phyloP scores from a whole-genome alignment of 2,888 invertebrate genomes.

The Lampropteryx suffumata region DNA sequence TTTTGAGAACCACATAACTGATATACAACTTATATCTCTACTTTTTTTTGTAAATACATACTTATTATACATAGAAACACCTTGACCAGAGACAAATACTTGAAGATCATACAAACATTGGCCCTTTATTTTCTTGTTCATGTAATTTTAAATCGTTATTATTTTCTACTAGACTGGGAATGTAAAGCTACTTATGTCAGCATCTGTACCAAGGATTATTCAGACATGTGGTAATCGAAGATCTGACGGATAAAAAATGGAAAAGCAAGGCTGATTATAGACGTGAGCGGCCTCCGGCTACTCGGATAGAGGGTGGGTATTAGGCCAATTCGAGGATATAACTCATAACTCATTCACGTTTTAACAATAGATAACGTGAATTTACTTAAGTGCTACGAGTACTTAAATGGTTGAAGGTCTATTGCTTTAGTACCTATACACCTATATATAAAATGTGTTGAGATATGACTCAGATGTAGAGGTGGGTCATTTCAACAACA shows the following conservation, averaged over 20 bases:
- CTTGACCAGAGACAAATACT: too few relatives aligned
- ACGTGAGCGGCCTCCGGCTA: constrained; percentile 23
- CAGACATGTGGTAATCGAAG: constrained; percentile 55
- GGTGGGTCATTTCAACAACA: too few relatives aligned
- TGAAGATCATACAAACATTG: too few relatives aligned
- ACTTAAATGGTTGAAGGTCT: constrained; percentile 11
- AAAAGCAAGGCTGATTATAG: constrained; percentile 44
- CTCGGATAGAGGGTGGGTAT: constrained; percentile 20
- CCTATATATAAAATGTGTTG: not conserved
- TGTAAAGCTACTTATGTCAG: constrained; percentile 9
- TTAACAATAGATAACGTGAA: constrained; percentile 23
- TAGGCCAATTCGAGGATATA: constrained; percentile 26
- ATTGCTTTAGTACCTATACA: too few relatives aligned
- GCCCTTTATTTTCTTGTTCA: too few relatives aligned
- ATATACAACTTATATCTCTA: too few relatives aligned
- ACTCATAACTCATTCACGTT: constrained; percentile 23
- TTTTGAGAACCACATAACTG: too few relatives aligned
- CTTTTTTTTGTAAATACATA: too few relatives aligned
- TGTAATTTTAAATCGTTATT: too few relatives aligned
- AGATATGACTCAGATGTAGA: not conserved
- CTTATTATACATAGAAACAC: too few relatives aligned
- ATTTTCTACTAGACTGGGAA: too few relatives aligned
- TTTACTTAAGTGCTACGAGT: constrained; percentile 22
- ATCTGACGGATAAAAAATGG: constrained; percentile 54
- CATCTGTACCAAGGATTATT: constrained; percentile 41